Percentiles rank a stretch among this genome's conserved stretches.
phyloP scores from a whole-genome alignment of 1,140 invertebrate species.

The Radopholus similis region DNA sequence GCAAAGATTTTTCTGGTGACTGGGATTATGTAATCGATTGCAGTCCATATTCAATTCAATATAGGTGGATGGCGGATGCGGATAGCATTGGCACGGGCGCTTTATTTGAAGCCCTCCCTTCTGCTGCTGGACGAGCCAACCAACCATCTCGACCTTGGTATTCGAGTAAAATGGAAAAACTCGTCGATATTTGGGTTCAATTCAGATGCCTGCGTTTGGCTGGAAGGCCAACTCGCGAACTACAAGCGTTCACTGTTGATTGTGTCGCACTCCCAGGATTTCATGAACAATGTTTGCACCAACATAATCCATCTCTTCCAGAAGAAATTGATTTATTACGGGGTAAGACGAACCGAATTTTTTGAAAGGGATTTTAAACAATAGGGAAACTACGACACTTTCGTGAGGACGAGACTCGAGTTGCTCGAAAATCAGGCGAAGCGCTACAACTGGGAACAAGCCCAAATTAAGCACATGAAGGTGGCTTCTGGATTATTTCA shows the following conservation, averaged over 20 bases:
- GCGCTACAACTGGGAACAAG: slow-evolving; percentile 98
- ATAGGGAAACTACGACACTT: slow-evolving; percentile 87
- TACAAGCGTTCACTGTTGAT: slow-evolving; percentile 96
- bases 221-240: slow-evolving; percentile 84
- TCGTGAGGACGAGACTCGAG: slow-evolving; percentile 84
- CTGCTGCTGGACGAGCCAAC: slow-evolving; percentile 68
- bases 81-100: slow-evolving; percentile 81
- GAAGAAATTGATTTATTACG: slow-evolving; percentile 87
- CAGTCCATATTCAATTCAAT: slow-evolving; percentile 17
- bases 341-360: slow-evolving; percentile 66
- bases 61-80: slow-evolving; percentile 94
- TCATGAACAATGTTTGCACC: slow-evolving; percentile 96
- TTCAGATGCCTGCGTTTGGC: slow-evolving; percentile 89
- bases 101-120: slow-evolving; percentile 65
- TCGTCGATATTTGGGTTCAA: no score
- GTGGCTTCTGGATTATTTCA: slow-evolving; percentile 61
- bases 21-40: no score
- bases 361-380: slow-evolving; percentile 25
- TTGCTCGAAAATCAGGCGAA: slow-evolving; percentile 97
- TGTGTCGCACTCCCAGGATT: slow-evolving; percentile 99
- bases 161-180: slow-evolving; percentile 99
- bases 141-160: slow-evolving; percentile 75
- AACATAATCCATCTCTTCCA: slow-evolving; percentile 95
- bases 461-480: slow-evolving; percentile 99
- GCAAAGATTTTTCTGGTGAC: slow-evolving; percentile 86